phyloP scores from a whole-genome alignment of 2,888 invertebrate genomes.

The Achlya flavicornis region DNA sequence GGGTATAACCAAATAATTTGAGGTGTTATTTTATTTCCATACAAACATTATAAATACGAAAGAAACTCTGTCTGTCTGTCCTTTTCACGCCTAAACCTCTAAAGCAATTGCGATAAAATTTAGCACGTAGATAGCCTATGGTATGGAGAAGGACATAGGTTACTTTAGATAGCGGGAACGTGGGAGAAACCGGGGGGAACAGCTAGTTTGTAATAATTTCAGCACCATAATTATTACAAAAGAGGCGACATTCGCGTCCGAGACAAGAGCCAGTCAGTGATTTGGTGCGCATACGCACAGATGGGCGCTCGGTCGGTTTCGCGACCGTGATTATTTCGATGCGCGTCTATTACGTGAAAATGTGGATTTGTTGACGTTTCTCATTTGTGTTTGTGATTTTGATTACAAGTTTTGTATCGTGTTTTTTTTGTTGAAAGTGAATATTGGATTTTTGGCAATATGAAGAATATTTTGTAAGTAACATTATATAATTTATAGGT shows the following conservation, averaged over 20 bases:
- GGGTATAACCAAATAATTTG: too few species aligned
- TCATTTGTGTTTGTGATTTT: constrained; percentile 28
- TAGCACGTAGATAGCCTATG: too few species aligned
- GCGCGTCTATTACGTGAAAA: constrained; percentile 30
- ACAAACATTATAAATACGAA: too few species aligned
- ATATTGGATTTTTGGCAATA: constrained; percentile 24
- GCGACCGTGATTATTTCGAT: constrained; percentile 14
- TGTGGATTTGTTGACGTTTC: constrained; percentile 19
- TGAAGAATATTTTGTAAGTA: constrained; percentile 41
- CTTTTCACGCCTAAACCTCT: too few species aligned
- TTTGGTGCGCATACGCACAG: constrained; percentile 32
- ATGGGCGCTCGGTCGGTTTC: constrained; percentile 11
- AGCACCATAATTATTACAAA: not conserved
- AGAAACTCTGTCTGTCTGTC: too few species aligned
- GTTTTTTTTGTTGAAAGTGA: constrained; percentile 21
- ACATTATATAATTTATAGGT: not conserved
- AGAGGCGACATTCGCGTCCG: constrained; percentile 18
- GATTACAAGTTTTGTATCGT: constrained; percentile 30
- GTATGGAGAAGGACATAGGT: too few species aligned
- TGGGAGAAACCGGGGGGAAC: too few species aligned
- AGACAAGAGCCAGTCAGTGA: constrained; percentile 19
- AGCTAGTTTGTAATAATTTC: not conserved
- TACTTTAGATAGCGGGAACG: too few species aligned
- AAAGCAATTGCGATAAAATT: too few species aligned
- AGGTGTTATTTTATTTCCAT: too few species aligned